These are phyloP conservation scores for Leucoraja erinaceus DNA, from an alignment of 2,113 vertebrate species.

Conservation along the genomic window DNA sequence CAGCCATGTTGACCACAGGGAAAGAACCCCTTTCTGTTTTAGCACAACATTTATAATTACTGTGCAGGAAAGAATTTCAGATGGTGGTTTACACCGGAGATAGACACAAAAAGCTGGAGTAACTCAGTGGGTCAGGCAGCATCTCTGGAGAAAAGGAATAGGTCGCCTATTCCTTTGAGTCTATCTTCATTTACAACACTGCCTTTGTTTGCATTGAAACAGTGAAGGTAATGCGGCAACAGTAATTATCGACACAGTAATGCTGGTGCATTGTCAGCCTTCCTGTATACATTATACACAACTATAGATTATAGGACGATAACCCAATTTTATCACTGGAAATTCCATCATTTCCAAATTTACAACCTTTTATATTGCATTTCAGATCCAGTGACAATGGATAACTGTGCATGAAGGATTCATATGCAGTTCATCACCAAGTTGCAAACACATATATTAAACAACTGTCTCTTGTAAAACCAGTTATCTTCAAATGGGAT, in stretches of 20 bases:
- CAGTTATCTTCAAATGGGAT: not conserved
- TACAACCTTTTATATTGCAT: not conserved
- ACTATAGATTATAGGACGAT: not conserved
- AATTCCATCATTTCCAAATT: not conserved
- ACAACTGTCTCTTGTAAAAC: not conserved
- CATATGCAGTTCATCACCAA: not conserved
- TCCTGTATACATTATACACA: not conserved
- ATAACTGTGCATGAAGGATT: not conserved
- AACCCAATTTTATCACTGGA: not conserved
- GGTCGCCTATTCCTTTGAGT: too few relatives aligned
- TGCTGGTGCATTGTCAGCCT: not conserved
- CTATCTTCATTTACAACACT: too few relatives aligned
- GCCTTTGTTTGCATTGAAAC: not conserved
- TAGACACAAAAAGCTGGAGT: too few relatives aligned
- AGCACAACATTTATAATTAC: not conserved
- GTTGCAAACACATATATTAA: not conserved
- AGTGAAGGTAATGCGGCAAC: not conserved
- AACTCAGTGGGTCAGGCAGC: too few relatives aligned
- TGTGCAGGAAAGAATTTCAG: too few relatives aligned
- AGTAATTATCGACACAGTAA: not conserved
- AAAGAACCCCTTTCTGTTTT: not conserved
- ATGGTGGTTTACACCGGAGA: too few relatives aligned
- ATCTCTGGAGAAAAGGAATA: too few relatives aligned
- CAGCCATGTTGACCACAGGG: not conserved
- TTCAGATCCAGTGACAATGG: not conserved